Conservation (phyloP, 2,797 vertebrate genomes). For the Amblyopsis hoosieri region DNA sequence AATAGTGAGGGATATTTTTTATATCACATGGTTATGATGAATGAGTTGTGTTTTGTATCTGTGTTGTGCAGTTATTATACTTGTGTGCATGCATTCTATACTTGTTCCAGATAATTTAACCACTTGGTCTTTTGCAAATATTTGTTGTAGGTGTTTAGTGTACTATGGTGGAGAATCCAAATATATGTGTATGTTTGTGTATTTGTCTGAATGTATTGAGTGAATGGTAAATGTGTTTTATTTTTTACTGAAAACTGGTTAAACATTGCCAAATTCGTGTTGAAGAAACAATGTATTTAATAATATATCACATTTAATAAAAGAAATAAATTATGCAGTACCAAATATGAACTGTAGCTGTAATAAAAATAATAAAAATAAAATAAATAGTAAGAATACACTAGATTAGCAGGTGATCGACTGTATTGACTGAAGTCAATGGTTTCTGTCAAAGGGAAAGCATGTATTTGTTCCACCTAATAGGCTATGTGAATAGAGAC, state of each 20-base stretch:
- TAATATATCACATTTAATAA: constrained; percentile 26
- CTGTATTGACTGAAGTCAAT: too few species aligned
- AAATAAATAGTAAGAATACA: neutral
- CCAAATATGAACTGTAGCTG: too few species aligned
- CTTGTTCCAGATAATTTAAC: constrained; percentile 26
- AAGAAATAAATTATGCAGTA: constrained; percentile 42
- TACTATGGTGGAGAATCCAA: constrained; percentile 5
- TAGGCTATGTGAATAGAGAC: constrained; percentile 8
- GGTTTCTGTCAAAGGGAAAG: too few species aligned
- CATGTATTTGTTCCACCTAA: constrained; percentile 6
- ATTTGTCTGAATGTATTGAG: constrained; percentile 11
- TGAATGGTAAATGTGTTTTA: constrained; percentile 35
- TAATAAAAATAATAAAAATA: neutral
- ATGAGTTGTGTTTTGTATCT: constrained; percentile 22
- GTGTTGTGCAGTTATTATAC: neutral
- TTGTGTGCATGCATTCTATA: constrained; percentile 13
- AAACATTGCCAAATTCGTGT: constrained; percentile 28
- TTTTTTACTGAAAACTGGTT: neutral
- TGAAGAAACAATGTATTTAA: constrained; percentile 9
- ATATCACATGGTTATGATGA: constrained; percentile 20
- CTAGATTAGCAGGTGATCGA: neutral
- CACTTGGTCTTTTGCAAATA: constrained; percentile 8
- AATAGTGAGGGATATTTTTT: constrained; percentile 13
- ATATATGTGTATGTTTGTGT: constrained; percentile 16
- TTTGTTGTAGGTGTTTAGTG: neutral